These are phyloP conservation scores for Ranitomeya variabilis DNA, from an alignment of 2,113 vertebrate genomes.

Conservation along the genomic window DNA sequence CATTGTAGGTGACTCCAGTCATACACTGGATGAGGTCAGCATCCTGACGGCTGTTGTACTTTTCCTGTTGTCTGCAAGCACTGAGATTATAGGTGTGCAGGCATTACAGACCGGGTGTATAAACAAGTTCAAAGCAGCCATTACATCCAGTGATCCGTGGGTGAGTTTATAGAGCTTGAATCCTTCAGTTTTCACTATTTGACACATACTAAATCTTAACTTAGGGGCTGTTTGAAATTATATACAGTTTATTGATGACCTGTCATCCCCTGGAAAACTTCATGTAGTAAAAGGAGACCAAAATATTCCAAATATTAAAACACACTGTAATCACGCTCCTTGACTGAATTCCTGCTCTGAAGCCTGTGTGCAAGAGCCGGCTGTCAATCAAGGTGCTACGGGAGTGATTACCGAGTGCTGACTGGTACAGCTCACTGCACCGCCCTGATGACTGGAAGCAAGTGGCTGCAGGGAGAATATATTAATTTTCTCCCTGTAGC, in stretches of 20 bases:
- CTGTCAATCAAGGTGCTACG: too few relatives aligned
- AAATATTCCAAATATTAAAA: too few relatives aligned
- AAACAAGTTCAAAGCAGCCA: slow-evolving; percentile 85
- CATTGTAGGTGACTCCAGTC: slow-evolving; percentile 78
- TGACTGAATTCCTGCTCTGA: too few relatives aligned
- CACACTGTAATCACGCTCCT: too few relatives aligned
- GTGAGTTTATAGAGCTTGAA: slow-evolving; percentile 69
- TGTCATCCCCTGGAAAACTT: too few relatives aligned
- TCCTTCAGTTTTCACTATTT: background rate
- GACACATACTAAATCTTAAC: background rate
- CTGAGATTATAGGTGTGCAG: slow-evolving; percentile 89
- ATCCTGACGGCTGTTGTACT: slow-evolving; percentile 91
- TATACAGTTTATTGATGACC: background rate
- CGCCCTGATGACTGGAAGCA: too few relatives aligned
- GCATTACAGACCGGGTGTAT: slow-evolving; percentile 92
- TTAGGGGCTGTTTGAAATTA: background rate
- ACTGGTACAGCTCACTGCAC: too few relatives aligned
- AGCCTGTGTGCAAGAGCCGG: too few relatives aligned
- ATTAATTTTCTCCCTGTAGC: too few relatives aligned
- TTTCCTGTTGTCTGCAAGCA: slow-evolving; percentile 90
- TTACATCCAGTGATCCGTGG: slow-evolving; percentile 91
- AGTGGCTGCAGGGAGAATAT: too few relatives aligned
- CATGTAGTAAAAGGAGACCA: too few relatives aligned
- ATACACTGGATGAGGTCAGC: slow-evolving; percentile 88
- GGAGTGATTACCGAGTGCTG: too few relatives aligned